phyloP scores from a whole-genome alignment of 2,797 vertebrate genomes.

The Hoplostethus atlanticus region DNA sequence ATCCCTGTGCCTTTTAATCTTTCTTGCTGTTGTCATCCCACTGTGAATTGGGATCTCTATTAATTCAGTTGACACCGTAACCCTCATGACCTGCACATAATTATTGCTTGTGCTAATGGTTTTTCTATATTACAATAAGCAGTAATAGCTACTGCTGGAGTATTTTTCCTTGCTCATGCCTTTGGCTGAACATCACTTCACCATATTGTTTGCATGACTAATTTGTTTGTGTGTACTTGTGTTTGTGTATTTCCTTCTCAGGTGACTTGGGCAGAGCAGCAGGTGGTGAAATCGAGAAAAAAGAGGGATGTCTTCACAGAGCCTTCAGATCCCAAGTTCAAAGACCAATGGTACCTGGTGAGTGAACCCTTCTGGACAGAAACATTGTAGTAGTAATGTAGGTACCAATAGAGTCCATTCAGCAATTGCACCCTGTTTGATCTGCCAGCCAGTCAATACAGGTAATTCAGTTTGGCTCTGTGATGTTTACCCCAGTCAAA shows the following conservation, averaged over 20 bases:
- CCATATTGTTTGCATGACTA: not conserved
- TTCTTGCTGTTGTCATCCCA: slow-evolving; percentile 41
- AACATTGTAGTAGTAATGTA: not conserved
- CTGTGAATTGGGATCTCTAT: slow-evolving; percentile 63
- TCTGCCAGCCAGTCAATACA: slow-evolving; percentile 46
- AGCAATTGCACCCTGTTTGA: slow-evolving; percentile 16
- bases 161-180: not conserved
- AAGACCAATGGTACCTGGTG: slow-evolving; percentile 98
- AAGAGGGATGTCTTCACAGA: slow-evolving; percentile 92
- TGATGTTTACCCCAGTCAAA: slow-evolving; percentile 34
- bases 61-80: slow-evolving; percentile 63
- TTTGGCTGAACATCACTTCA: not conserved
- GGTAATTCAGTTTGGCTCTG: slow-evolving; percentile 42
- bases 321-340: slow-evolving; percentile 93
- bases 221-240: slow-evolving; percentile 15
- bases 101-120: slow-evolving; percentile 39
- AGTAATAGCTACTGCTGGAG: not conserved
- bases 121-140: slow-evolving; percentile 4
- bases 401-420: slow-evolving; percentile 11
- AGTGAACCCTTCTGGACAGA: slow-evolving; percentile 48
- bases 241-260: slow-evolving; percentile 57
- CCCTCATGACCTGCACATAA: slow-evolving; percentile 40
- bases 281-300: slow-evolving; percentile 90
- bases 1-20: slow-evolving; percentile 64
- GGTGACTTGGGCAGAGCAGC: slow-evolving; percentile 96